These are phyloP conservation scores for Hippoglossus hippoglossus DNA, from an alignment of 2,797 vertebrate species.

Conservation along the genomic window DNA sequence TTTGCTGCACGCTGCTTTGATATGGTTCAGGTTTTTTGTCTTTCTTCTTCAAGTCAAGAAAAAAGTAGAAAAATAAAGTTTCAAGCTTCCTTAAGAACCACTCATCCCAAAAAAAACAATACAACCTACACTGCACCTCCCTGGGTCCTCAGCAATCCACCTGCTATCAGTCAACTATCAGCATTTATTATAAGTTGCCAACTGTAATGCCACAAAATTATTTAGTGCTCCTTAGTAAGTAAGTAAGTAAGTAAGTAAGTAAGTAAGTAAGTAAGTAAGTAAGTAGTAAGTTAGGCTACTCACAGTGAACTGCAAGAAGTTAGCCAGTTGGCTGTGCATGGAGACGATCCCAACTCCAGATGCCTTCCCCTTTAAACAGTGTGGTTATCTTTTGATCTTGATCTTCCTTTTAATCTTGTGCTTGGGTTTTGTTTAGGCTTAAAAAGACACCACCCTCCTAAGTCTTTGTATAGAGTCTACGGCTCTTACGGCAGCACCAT, in stretches of 20 bases:
- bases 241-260: too few relatives aligned
- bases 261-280: too few relatives aligned
- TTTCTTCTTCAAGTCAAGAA: too few relatives aligned
- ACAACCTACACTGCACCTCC: too few relatives aligned
- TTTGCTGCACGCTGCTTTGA: too few relatives aligned
- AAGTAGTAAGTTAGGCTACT: not conserved
- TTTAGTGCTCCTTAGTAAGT: not conserved
- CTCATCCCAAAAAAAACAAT: too few relatives aligned
- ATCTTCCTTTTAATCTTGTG: not conserved
- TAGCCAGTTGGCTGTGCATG: not conserved
- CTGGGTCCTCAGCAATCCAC: too few relatives aligned
- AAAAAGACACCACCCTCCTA: not conserved
- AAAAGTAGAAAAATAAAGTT: too few relatives aligned
- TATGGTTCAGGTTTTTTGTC: too few relatives aligned
- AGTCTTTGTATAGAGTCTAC: not conserved
- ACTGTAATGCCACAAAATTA: not conserved
- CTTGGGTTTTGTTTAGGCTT: slow-evolving; percentile 1
- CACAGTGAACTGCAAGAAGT: not conserved
- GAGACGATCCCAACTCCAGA: not conserved
- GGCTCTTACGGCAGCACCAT: not conserved
- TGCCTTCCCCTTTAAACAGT: not conserved
- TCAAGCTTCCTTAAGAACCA: too few relatives aligned
- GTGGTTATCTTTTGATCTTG: slow-evolving; percentile 1
- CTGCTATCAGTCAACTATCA: too few relatives aligned
- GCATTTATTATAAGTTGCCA: too few relatives aligned